phyloP scores from a whole-genome alignment of 2,888 invertebrate species.

The Leptothorax acervorum region DNA sequence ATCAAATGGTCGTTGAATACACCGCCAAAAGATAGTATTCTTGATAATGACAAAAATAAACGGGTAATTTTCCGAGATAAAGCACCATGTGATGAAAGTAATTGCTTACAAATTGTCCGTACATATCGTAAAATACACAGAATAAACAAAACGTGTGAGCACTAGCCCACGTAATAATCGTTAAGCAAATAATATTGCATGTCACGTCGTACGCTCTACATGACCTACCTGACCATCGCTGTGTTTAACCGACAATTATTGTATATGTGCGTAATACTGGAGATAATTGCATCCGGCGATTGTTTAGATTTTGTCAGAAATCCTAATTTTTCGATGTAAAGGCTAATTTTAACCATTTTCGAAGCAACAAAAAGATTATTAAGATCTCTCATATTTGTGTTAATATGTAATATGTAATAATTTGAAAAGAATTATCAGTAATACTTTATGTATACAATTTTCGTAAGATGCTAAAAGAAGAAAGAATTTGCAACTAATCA shows the following conservation, averaged over 20 bases:
- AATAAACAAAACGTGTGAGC: conserved; percentile 67
- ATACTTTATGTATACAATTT: background rate
- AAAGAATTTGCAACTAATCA: background rate
- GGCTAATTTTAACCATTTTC: conserved; percentile 15
- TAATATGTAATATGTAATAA: background rate
- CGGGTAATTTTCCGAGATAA: conserved; percentile 43
- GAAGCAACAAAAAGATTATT: background rate
- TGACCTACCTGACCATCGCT: conserved; percentile 58
- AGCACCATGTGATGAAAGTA: conserved; percentile 66
- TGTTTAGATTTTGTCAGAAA: conserved; percentile 52
- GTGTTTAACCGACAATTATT: conserved; percentile 74
- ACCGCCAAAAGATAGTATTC: conserved; percentile 20
- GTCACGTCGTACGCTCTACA: conserved; percentile 64
- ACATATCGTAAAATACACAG: conserved; percentile 62
- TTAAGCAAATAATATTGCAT: conserved; percentile 78
- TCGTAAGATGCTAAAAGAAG: background rate
- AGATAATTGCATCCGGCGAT: conserved; percentile 36
- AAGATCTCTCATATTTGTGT: background rate
- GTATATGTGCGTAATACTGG: conserved; percentile 44
- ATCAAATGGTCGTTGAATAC: background rate
- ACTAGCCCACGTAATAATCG: conserved; percentile 67
- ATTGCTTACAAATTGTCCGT: conserved; percentile 77
- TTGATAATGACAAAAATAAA: conserved; percentile 48
- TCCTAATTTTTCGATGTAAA: background rate
- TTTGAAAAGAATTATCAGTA: background rate